Conservation (phyloP, 2,888 invertebrate genomes). For the Eupelmus urozonus region DNA sequence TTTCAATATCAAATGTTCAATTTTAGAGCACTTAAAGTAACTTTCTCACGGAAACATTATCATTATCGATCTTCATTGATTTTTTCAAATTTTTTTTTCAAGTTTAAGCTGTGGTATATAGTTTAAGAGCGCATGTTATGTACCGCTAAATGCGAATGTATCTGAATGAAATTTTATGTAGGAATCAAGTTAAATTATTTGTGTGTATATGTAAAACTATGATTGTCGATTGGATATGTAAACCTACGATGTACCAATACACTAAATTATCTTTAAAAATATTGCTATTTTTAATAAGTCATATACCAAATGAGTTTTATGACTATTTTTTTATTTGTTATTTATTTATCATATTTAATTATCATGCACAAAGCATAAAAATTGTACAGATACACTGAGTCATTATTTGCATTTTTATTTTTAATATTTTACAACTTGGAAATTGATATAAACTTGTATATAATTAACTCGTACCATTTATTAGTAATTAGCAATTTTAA, state of each 20-base stretch:
- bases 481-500: no score
- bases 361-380: neutral
- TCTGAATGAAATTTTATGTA: slow-evolving; percentile 26
- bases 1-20: no score
- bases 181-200: slow-evolving; percentile 17
- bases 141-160: slow-evolving; percentile 24
- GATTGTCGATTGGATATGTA: slow-evolving; percentile 32
- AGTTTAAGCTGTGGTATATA: neutral
- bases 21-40: no score
- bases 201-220: slow-evolving; percentile 18
- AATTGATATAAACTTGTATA: no score
- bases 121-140: slow-evolving; percentile 39
- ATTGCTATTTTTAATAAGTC: slow-evolving; percentile 1
- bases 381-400: no score
- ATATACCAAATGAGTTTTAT: slow-evolving; percentile 8
- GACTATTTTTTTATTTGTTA: slow-evolving; percentile 6
- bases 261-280: slow-evolving; percentile 20
- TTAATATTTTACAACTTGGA: neutral
- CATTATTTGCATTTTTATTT: neutral
- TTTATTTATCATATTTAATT: neutral
- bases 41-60: slow-evolving; percentile 43
- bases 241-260: slow-evolving; percentile 45
- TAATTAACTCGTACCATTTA: no score
- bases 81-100: slow-evolving; percentile 4
- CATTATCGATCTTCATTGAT: slow-evolving; percentile 14